Conservation (phyloP, 2,888 invertebrate genomes). For the Drosophila meridiana region DNA sequence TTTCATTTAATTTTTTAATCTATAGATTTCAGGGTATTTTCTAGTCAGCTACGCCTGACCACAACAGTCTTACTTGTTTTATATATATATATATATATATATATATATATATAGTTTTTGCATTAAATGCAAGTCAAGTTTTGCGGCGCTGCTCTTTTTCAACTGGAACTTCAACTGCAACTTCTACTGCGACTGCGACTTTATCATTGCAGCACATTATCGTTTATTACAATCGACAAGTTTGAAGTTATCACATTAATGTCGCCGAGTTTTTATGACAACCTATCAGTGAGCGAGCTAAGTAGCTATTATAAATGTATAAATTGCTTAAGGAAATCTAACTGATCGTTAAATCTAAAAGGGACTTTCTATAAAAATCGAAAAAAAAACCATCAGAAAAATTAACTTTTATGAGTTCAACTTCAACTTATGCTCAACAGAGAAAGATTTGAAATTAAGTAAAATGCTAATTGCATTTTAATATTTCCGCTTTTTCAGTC, state of each 20-base stretch:
- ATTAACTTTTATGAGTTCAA: conserved; percentile 16
- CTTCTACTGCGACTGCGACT: conserved; percentile 5
- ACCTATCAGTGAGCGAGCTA: conserved; percentile 49
- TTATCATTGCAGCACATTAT: conserved; percentile 41
- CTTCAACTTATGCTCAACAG: background rate
- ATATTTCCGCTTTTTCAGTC: background rate
- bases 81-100: conserved; percentile 8
- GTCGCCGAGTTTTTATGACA: conserved; percentile 37
- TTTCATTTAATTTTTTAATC: background rate
- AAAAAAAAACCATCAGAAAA: background rate
- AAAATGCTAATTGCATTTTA: background rate
- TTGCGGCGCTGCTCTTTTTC: background rate
- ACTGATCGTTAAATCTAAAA: conserved; percentile 33
- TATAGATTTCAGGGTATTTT: background rate
- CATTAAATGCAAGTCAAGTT: conserved; percentile 39
- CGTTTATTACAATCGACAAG: conserved; percentile 51
- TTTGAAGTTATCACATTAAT: conserved; percentile 51
- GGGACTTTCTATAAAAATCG: conserved; percentile 1
- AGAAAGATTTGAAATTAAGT: background rate
- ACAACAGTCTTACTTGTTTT: too few species aligned
- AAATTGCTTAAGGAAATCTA: conserved; percentile 26
- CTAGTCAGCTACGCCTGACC: background rate
- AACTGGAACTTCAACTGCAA: background rate
- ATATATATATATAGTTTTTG: conserved; percentile 16
- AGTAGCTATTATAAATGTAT: conserved; percentile 45